Conservation (phyloP, 1,140 invertebrate genomes). For the Cydia fagiglandana region DNA sequence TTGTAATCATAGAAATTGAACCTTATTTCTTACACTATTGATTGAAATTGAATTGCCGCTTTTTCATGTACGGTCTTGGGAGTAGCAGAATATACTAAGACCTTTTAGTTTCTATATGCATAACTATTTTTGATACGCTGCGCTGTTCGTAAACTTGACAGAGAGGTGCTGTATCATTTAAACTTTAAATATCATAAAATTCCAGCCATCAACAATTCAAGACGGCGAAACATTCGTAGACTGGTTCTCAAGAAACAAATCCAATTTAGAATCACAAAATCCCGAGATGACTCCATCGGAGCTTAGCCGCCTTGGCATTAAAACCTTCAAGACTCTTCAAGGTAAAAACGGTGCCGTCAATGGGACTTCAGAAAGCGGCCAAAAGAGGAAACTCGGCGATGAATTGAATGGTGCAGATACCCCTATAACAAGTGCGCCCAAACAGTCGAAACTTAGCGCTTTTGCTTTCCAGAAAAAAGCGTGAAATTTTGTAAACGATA, state of each 20-base stretch:
- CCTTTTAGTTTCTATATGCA: too few relatives aligned
- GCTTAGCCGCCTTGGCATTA: constrained; percentile 78
- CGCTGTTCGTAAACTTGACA: too few relatives aligned
- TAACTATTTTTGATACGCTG: too few relatives aligned
- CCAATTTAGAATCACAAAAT: constrained; percentile 78
- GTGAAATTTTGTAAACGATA: neutral
- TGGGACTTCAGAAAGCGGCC: constrained; percentile 38
- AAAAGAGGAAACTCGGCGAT: constrained; percentile 69
- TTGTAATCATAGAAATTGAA: too few relatives aligned
- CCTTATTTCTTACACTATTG: too few relatives aligned
- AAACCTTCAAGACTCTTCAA: constrained; percentile 77
- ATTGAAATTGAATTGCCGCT: too few relatives aligned
- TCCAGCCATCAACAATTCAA: constrained; percentile 57
- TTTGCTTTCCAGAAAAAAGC: constrained; percentile 74
- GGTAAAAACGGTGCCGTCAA: constrained; percentile 11
- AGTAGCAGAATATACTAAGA: too few relatives aligned
- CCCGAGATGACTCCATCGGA: constrained; percentile 78
- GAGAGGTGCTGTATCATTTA: too few relatives aligned
- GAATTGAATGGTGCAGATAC: constrained; percentile 44
- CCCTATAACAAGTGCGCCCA: constrained; percentile 55
- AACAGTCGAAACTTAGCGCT: constrained; percentile 76
- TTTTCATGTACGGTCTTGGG: too few relatives aligned
- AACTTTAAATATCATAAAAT: constrained; percentile 24
- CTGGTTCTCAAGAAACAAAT: constrained; percentile 81
- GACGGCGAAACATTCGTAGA: constrained; percentile 77